phyloP scores from a whole-genome alignment of 2,888 invertebrate species.

The Tryphoninae sp. region DNA sequence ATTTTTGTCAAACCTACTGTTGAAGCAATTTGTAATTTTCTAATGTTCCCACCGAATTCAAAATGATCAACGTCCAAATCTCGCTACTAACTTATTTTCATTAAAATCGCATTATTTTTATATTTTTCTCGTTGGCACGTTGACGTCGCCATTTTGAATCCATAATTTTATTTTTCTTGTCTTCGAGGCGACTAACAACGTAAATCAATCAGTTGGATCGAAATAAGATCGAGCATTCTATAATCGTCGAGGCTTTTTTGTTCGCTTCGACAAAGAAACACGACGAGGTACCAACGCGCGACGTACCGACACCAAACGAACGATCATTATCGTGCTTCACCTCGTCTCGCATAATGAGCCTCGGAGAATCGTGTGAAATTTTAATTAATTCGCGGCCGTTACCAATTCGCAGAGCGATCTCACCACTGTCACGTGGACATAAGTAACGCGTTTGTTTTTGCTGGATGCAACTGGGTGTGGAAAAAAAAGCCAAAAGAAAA shows the following conservation, averaged over 20 bases:
- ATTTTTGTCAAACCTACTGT: too few relatives aligned
- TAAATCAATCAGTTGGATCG: not conserved
- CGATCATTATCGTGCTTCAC: constrained; percentile 19
- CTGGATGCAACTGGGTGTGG: too few relatives aligned
- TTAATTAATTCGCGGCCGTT: too few relatives aligned
- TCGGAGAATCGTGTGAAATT: not conserved
- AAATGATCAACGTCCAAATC: not conserved
- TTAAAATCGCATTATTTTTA: not conserved
- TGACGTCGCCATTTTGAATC: not conserved
- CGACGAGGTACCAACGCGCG: not conserved
- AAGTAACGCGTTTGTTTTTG: too few relatives aligned
- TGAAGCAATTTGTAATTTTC: not conserved
- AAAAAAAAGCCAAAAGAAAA: too few relatives aligned
- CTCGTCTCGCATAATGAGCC: constrained; percentile 21
- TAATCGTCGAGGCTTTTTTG: not conserved
- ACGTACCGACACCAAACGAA: constrained; percentile 23
- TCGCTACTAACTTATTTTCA: not conserved
- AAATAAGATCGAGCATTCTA: not conserved
- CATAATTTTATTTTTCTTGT: not conserved
- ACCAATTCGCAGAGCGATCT: too few relatives aligned
- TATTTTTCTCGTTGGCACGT: not conserved
- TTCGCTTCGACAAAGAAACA: not conserved
- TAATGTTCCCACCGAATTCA: not conserved
- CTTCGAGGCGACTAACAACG: not conserved
- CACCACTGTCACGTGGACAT: too few relatives aligned